A percentile compares a stretch with the other conserved stretches of the same genome.
Evolutionary conservation across 2,797 vertebrate genomes (phyloP).

Genomic region (Mus caroli): DNA sequence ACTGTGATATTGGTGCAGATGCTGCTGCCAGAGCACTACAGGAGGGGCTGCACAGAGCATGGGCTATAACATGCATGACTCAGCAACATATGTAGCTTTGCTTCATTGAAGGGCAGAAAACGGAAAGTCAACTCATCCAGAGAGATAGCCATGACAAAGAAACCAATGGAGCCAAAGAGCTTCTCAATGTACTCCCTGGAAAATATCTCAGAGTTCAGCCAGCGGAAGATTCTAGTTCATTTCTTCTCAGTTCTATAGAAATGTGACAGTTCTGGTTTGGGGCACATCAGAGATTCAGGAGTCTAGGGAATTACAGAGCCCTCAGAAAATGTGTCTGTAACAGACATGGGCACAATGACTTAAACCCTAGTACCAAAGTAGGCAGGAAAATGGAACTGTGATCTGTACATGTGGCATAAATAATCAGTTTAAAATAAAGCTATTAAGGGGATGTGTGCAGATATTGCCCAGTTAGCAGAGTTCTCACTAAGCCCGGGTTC

Average conservation of each 20-base stretch:
- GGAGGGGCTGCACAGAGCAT: neutral
- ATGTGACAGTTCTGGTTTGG: neutral
- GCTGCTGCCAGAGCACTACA: neutral
- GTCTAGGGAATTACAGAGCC: neutral
- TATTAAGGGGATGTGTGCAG: neutral
- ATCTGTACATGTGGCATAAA: neutral
- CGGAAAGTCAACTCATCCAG: constrained; percentile 7
- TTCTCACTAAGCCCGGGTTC: neutral
- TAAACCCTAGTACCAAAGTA: neutral
- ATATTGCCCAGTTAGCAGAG: neutral
- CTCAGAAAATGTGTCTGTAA: neutral
- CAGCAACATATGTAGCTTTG: constrained; percentile 54
- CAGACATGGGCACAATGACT: neutral
- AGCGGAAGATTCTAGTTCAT: neutral
- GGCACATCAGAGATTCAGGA: neutral
- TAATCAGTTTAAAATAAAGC: neutral
- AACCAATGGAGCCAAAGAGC: neutral
- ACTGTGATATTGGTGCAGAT: neutral
- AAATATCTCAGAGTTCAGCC: neutral
- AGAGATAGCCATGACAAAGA: neutral
- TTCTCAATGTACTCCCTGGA: neutral
- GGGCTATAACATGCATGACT: neutral
- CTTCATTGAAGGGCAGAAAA: neutral
- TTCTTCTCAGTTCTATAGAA: constrained; percentile 8
- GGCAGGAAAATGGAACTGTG: neutral